phyloP scores from a whole-genome alignment of 2,797 vertebrate genomes.

The Acanthornis magna region DNA sequence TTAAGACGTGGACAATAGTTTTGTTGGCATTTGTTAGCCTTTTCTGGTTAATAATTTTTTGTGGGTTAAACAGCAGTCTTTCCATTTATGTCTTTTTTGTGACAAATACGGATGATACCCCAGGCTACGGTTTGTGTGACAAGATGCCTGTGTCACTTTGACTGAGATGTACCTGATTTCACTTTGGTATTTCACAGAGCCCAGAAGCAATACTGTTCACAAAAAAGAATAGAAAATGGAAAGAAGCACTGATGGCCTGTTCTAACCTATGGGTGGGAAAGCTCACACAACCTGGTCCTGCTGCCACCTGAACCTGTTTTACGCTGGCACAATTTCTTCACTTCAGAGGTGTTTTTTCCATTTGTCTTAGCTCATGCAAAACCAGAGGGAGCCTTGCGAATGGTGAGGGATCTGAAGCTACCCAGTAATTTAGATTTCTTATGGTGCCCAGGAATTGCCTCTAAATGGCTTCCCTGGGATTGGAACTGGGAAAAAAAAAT shows the following conservation, averaged over 20 bases:
- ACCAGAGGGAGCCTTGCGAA: not conserved
- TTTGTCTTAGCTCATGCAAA: not conserved
- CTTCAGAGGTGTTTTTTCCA: not conserved
- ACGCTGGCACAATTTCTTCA: not conserved
- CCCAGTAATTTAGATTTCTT: not conserved
- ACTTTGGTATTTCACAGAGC: not conserved
- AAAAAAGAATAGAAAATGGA: not conserved
- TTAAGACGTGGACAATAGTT: not conserved
- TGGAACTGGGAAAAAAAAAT: fast-evolving
- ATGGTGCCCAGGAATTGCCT: not conserved
- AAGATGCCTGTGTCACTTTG: not conserved
- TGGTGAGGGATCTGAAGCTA: not conserved
- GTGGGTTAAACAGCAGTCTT: not conserved
- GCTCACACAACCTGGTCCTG: not conserved
- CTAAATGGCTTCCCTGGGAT: not conserved
- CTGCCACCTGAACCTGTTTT: not conserved
- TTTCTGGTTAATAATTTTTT: not conserved
- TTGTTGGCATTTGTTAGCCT: fast-evolving
- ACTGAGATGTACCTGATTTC: not conserved
- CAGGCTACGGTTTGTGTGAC: not conserved
- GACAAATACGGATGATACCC: not conserved
- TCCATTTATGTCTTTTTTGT: not conserved
- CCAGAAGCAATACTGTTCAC: not conserved
- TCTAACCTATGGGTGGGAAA: not conserved
- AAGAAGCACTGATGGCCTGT: not conserved